Evolutionary conservation across 1,140 invertebrate genomes (phyloP).

Genomic region (Chymomyza costata): DNA sequence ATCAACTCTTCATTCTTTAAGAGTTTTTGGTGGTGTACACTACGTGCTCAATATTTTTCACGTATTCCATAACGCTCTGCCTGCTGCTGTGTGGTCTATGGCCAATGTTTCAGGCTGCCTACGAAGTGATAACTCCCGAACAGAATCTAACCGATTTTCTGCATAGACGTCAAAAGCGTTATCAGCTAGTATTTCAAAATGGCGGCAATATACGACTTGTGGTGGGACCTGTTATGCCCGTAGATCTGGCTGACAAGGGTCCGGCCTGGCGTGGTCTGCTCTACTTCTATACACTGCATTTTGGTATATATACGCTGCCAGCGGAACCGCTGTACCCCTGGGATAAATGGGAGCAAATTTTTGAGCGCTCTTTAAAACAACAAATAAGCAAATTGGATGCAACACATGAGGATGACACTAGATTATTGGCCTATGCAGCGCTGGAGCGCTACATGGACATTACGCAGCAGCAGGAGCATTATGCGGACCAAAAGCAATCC

Average conservation of each 20-base stretch:
- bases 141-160: conserved; percentile 46
- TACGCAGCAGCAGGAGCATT: conserved; percentile 15
- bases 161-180: conserved; percentile 42
- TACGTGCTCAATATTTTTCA: no score
- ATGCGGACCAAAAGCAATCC: not conserved
- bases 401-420: conserved; percentile 50
- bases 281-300: conserved; percentile 50
- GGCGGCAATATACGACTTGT: conserved; percentile 48
- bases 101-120: conserved; percentile 12
- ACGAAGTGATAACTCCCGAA: conserved; percentile 23
- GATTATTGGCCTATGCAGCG: conserved; percentile 50
- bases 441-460: conserved; percentile 63
- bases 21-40: conserved; percentile 4
- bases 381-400: conserved; percentile 34
- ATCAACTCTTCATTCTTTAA: conserved; percentile 16
- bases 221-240: conserved; percentile 47
- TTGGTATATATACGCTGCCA: conserved; percentile 55
- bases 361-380: conserved; percentile 41
- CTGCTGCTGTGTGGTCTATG: conserved; percentile 17
- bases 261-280: conserved; percentile 61
- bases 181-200: conserved; percentile 43
- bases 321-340: conserved; percentile 57
- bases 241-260: conserved; percentile 51
- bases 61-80: conserved; percentile 15
- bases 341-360: conserved; percentile 68